These are phyloP conservation scores for Sebastes cheni DNA, from an alignment of 2,797 vertebrate genomes.

Conservation along the genomic window DNA sequence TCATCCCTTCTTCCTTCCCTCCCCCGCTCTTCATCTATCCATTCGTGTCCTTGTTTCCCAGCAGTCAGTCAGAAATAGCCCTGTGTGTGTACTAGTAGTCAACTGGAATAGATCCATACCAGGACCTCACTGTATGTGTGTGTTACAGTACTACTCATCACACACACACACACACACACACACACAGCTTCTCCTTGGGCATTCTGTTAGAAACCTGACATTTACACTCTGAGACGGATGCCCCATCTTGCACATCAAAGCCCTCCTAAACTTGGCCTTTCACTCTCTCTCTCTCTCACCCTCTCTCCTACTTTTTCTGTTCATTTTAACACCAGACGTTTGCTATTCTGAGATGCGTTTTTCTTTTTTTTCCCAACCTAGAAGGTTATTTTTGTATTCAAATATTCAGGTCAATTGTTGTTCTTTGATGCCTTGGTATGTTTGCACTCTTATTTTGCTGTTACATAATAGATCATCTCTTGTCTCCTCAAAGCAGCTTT, in stretches of 20 bases:
- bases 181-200: conserved; percentile 27
- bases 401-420: conserved; percentile 18
- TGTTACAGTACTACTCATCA: conserved; percentile 1
- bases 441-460: neutral
- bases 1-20: conserved; percentile 2
- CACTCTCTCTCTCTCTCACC: neutral
- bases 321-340: conserved; percentile 5
- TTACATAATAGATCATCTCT: conserved; percentile 17
- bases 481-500: neutral
- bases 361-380: neutral
- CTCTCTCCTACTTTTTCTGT: neutral
- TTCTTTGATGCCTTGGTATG: neutral
- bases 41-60: conserved; percentile 66
- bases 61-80: conserved; percentile 76
- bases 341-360: conserved; percentile 18
- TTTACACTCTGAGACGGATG: conserved; percentile 55
- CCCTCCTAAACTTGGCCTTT: conserved; percentile 11
- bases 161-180: neutral
- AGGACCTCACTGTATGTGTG: conserved; percentile 18
- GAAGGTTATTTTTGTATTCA: conserved; percentile 24
- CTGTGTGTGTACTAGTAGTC: conserved; percentile 57
- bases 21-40: conserved; percentile 41
- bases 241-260: conserved; percentile 63
- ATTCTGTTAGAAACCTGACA: conserved; percentile 67
- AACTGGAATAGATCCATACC: conserved; percentile 66